Evolutionary conservation across 2,888 invertebrate species (phyloP).

Genomic region (Lydus trimaculatus): DNA sequence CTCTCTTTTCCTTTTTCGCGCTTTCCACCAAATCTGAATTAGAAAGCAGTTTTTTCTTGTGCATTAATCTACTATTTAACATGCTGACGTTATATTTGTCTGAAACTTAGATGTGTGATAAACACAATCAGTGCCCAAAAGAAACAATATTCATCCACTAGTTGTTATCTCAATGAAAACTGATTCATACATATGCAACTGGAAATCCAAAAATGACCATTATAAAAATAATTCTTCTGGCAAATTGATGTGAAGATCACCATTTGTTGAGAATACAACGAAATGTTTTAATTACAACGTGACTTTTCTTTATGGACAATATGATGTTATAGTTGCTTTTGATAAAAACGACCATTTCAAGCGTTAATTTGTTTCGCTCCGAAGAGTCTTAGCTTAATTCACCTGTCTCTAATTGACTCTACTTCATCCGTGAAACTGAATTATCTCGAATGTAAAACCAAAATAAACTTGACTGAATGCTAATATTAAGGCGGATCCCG

Average conservation of each 20-base stretch:
- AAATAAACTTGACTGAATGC: background rate
- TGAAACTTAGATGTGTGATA: no score
- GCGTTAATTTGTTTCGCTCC: background rate
- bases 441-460: background rate
- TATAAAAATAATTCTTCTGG: no score
- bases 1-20: background rate
- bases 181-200: no score
- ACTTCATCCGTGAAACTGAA: background rate
- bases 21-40: background rate
- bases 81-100: no score
- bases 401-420: background rate
- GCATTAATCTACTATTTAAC: background rate
- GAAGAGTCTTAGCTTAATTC: no score
- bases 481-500: background rate
- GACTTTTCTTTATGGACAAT: background rate
- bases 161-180: no score
- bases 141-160: no score
- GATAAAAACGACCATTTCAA: background rate
- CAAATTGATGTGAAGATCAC: no score
- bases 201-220: no score
- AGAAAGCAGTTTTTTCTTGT: background rate
- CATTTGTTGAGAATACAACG: no score
- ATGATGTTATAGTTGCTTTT: background rate
- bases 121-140: no score
- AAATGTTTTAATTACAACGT: background rate